These are phyloP conservation scores for Ceraclea dissimilis DNA, from an alignment of 2,888 invertebrate species.

Conservation along the genomic window DNA sequence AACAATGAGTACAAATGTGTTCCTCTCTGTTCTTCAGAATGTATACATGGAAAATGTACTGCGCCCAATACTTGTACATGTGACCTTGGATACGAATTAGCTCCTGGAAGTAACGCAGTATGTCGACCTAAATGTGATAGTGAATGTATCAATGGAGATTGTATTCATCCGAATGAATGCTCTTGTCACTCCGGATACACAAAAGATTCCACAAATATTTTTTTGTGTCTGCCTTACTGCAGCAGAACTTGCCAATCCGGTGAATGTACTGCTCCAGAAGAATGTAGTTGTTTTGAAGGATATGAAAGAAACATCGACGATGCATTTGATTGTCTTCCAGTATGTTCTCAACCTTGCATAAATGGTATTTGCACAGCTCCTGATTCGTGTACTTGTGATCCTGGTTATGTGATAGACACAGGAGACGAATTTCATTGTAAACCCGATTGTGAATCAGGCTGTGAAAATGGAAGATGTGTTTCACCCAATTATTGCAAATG, in stretches of 20 bases:
- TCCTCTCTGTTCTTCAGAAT: neutral
- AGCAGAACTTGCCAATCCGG: neutral
- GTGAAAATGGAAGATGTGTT: conserved; percentile 30
- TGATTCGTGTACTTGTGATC: conserved; percentile 7
- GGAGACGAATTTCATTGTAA: conserved; percentile 22
- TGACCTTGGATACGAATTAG: conserved; percentile 20
- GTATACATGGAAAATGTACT: conserved; percentile 25
- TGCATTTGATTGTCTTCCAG: conserved; percentile 23
- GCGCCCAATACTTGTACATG: conserved; percentile 27
- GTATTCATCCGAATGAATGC: conserved; percentile 27
- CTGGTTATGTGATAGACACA: neutral
- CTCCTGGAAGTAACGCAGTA: neutral
- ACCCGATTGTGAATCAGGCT: conserved; percentile 26
- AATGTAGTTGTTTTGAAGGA: conserved; percentile 2
- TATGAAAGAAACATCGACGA: neutral
- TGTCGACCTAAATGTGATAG: conserved; percentile 27
- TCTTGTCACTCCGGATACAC: conserved; percentile 27
- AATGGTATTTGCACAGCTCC: conserved; percentile 30
- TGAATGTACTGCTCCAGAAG: conserved; percentile 3
- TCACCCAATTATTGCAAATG: conserved; percentile 35
- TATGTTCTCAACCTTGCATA: conserved; percentile 21
- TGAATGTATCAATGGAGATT: conserved; percentile 28
- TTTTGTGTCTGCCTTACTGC: neutral
- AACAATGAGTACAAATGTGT: neutral
- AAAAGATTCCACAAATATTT: neutral